Conservation (phyloP, 2,888 invertebrate species). For the Callyntrura guangdongensis region DNA sequence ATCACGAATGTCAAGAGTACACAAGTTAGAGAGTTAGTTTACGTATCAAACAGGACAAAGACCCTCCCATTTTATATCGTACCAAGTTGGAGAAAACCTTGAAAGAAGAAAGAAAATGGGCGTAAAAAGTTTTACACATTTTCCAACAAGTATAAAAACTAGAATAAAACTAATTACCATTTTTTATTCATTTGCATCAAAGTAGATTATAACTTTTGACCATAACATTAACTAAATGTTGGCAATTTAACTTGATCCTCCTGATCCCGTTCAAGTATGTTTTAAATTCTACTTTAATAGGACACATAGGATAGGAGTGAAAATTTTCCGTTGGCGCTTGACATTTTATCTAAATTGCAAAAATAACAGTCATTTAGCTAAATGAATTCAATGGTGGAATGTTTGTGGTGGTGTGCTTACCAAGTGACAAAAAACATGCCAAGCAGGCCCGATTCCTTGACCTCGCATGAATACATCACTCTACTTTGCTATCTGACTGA, state of each 20-base stretch:
- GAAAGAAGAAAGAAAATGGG: constrained; percentile 14
- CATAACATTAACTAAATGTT: background rate
- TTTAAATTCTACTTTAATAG: background rate
- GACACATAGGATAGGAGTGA: background rate
- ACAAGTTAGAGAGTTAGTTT: background rate
- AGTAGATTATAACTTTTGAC: constrained; percentile 13
- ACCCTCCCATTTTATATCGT: constrained; percentile 1
- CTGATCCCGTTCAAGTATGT: background rate
- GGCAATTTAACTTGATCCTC: background rate
- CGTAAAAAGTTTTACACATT: constrained; percentile 14
- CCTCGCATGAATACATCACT: constrained; percentile 34
- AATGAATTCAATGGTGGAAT: background rate
- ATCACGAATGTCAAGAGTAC: background rate
- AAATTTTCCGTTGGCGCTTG: constrained; percentile 12
- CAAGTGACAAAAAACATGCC: constrained; percentile 11
- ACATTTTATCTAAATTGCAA: constrained; percentile 39
- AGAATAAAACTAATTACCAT: background rate
- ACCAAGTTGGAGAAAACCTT: background rate
- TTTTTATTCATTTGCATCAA: background rate
- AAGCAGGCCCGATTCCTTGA: constrained; percentile 44
- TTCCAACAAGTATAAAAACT: background rate
- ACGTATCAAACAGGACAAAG: constrained; percentile 6
- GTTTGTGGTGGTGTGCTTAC: background rate
- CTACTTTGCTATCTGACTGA: constrained; percentile 32
- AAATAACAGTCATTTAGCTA: background rate